Evolutionary conservation across 1,140 invertebrate species (phyloP), one percentile per base, ranked within the genome.

Genomic region (Gerris buenoi): DNA sequence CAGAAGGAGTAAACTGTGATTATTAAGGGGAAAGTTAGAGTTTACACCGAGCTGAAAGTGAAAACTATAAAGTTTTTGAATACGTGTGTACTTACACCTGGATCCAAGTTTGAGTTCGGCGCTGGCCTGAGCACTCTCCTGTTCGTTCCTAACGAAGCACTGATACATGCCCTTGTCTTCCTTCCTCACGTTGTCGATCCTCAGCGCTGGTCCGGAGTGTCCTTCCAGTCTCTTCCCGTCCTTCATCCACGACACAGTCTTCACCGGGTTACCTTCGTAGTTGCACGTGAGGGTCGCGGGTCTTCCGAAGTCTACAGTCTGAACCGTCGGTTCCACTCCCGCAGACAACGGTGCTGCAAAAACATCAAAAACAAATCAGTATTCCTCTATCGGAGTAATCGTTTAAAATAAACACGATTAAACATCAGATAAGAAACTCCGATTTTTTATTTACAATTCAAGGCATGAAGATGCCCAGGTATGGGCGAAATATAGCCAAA

Each of bases 121-220:
- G 63, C 90, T 92, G 0, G 90, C 90, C 74, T 96, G 92, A 0
- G 91, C 91, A 72, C 89, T 93, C 78, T 96, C 93, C 76, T 94
- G 90, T 74, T 95, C 92, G 75, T 96, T 96, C 61, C 89, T 82
- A 29, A 95, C 90, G 75, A 97, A 93, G 75, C 95, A 97, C 74
- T 97, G 94, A 75, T 97, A 98, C 93, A 97, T 97, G 76, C 94
- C 95, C 75, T 92, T 93, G 76, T 97, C 93, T 78, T 95, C 90
- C 73, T 95, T 91, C 76, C 91, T 88, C 0, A 98, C 92, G 2
- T 88, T 87, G 70, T 91, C 88, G 72, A 97, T 94, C 65, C 88
- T 85, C 22, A 96, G 77, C 59, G 88, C 82, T 0, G 87, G 82
- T 69, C 91, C 90, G 27, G 78, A 75, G 69, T 88, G 86, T 73